Base-by-base conservation (phyloP, 2,888 invertebrate genomes). In the Notocelia uddmanniana region DNA sequence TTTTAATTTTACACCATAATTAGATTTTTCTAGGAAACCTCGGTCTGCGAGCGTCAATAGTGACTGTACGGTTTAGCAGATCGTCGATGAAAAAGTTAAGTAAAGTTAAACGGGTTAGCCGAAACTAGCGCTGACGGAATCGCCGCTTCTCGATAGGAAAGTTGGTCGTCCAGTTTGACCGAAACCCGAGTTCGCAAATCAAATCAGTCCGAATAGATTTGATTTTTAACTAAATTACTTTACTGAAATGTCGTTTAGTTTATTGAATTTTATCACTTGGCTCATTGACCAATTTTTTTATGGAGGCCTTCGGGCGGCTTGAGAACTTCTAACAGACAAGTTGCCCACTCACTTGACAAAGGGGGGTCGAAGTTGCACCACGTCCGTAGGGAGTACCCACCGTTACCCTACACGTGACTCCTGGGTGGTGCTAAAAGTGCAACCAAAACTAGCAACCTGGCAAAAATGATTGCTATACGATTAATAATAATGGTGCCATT, bases 1-100 rank as follows among this genome's bases (percentile, higher is more conserved):
- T 82, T 88, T 88, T 89, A 85, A 90, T 89, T 89, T 85, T 82
- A 83, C 81, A 76, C 85, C 80, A 81, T 89, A 88, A 90, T 89
- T 89, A 89, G 85, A 88, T 87, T 87, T 87, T 86, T 85, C 80
- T 82, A 77, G 75, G 77, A 77, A 80, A 75, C 50, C 77, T 76
- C 79, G 76, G 75, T 67, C 59, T 74, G 55, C 60, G n/a, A 19
- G 6, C 54, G 60, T 63, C 62, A 69, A 57, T 69, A 60, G 54
- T 63, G 54, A 45, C 26, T 41, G n/a, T 26, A n/a, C 41, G 23
- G 45, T 45, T 26, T 23, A 18, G n/a, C 37, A 21, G 15, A n/a
- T 2, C 63, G 21, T 15, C 21, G 54, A 54, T 54, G 52, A 52
- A 64, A 63, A 64, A 64, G 64, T 64, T 64, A 21, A 26, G 23